Evolutionary conservation across 2,888 invertebrate genomes (phyloP).

Genomic region (Drosophila lacicola): DNA sequence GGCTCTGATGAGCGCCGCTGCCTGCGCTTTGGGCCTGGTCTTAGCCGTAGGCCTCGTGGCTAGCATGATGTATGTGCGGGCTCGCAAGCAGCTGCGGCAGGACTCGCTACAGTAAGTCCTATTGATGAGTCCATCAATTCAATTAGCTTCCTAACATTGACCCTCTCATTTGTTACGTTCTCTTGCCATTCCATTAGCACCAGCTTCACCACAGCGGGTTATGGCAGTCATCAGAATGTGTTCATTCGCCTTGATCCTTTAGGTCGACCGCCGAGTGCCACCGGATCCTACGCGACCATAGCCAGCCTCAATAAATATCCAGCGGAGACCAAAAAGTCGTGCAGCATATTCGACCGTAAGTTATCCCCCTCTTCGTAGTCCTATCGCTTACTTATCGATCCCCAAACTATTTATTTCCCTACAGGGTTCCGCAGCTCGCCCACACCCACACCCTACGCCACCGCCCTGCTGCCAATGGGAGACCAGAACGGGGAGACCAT

Average conservation of each 20-base stretch:
- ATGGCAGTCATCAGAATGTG: conserved; percentile 91
- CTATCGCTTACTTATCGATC: conserved; percentile 23
- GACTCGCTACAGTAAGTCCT: conserved; percentile 83
- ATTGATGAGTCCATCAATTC: conserved; percentile 36
- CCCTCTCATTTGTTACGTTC: not conserved
- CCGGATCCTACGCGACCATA: conserved; percentile 92
- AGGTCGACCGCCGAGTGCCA: conserved; percentile 90
- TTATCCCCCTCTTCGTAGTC: conserved; percentile 23
- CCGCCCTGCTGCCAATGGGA: conserved; percentile 87
- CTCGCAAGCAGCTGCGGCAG: conserved; percentile 84
- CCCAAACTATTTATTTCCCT: conserved; percentile 35
- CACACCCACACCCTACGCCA: conserved; percentile 90
- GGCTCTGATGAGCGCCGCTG: conserved; percentile 91
- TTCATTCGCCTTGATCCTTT: conserved; percentile 90
- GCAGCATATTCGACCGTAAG: conserved; percentile 84
- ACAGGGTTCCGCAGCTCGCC: conserved; percentile 84
- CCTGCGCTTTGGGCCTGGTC: conserved; percentile 89
- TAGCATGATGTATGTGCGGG: conserved; percentile 84
- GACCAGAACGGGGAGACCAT: conserved; percentile 75
- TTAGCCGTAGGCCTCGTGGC: conserved; percentile 82
- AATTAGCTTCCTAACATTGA: conserved; percentile 36
- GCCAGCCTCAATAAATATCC: conserved; percentile 92
- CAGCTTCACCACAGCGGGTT: conserved; percentile 91
- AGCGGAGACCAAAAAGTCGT: conserved; percentile 84
- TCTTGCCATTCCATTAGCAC: conserved; percentile 86